Conservation (phyloP, 2,888 invertebrate species). For the Nasonia oneida region DNA sequence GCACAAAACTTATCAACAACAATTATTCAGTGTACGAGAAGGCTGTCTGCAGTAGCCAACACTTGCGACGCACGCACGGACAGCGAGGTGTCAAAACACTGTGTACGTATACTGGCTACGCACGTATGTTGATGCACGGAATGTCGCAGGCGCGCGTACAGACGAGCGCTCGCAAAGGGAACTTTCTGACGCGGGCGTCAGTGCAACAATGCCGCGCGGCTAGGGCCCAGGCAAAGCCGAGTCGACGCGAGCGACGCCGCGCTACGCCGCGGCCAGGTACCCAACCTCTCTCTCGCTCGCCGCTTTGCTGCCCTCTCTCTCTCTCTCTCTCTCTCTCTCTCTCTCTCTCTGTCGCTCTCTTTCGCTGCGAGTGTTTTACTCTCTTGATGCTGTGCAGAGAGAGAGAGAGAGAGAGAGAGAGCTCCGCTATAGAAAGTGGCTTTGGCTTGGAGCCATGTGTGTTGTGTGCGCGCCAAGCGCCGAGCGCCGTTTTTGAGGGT, state of each 20-base stretch:
- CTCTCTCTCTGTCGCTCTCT: not conserved
- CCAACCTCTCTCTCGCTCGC: constrained; percentile 57
- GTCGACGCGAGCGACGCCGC: constrained; percentile 72
- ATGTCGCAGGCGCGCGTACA: not conserved
- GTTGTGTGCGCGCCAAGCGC: not conserved
- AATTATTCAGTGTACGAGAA: not conserved
- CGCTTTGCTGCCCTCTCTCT: not conserved
- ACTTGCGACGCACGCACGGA: not conserved
- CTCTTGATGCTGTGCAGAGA: constrained; percentile 21
- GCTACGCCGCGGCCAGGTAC: constrained; percentile 71
- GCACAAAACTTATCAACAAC: not conserved
- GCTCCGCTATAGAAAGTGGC: constrained; percentile 46
- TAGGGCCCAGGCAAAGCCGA: constrained; percentile 72
- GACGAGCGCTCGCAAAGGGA: constrained; percentile 65
- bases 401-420: not conserved
- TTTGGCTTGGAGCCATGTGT: not conserved
- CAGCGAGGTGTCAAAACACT: not conserved
- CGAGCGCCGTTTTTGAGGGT: not conserved
- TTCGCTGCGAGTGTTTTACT: not conserved
- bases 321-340: not conserved
- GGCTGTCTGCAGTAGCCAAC: not conserved
- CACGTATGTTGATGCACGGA: not conserved
- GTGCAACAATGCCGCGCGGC: constrained; percentile 75
- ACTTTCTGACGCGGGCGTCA: constrained; percentile 75
- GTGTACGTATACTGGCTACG: not conserved